Conservation (phyloP, 30 jellyfish, hydroid and myxozoan genomes). For the Aurelia coerulea region DNA sequence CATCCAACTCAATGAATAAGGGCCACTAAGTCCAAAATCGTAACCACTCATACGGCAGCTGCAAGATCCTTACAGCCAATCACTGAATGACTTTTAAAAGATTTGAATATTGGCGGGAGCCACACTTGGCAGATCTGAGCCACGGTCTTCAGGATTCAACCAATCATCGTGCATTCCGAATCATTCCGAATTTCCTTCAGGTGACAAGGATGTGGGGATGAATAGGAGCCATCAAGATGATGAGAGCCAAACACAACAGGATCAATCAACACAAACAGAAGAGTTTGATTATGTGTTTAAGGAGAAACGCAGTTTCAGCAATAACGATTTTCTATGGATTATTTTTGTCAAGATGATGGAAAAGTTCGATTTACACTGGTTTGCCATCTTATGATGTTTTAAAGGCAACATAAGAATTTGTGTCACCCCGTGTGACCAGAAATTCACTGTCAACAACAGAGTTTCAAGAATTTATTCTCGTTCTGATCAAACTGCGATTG, state of each 20-base stretch:
- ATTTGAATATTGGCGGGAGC: no score
- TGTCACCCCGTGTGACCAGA: slow-evolving; percentile 33
- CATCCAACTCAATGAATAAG: no score
- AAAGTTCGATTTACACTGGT: slow-evolving; percentile 37
- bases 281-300: slow-evolving; percentile 2
- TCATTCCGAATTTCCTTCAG: no score
- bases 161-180: no score
- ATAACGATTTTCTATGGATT: neutral
- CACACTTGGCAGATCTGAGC: no score
- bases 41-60: no score
- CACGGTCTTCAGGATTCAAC: no score
- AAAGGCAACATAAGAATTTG: slow-evolving; percentile 41
- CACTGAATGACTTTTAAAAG: no score
- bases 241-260: neutral
- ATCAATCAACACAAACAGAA: slow-evolving; percentile 8
- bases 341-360: slow-evolving; percentile 31
- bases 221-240: neutral
- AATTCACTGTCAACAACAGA: slow-evolving; percentile 14
- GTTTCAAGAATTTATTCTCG: slow-evolving; percentile 54
- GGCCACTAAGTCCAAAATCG: no score
- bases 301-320: neutral
- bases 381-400: slow-evolving; percentile 47
- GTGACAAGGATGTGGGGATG: neutral
- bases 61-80: no score
- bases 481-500: slow-evolving; percentile 35